A percentile compares a stretch with the other conserved stretches of the same genome.
These are phyloP conservation scores for Dipodomys merriami DNA, from an alignment of 2,113 vertebrate species.

Conservation along the genomic window DNA sequence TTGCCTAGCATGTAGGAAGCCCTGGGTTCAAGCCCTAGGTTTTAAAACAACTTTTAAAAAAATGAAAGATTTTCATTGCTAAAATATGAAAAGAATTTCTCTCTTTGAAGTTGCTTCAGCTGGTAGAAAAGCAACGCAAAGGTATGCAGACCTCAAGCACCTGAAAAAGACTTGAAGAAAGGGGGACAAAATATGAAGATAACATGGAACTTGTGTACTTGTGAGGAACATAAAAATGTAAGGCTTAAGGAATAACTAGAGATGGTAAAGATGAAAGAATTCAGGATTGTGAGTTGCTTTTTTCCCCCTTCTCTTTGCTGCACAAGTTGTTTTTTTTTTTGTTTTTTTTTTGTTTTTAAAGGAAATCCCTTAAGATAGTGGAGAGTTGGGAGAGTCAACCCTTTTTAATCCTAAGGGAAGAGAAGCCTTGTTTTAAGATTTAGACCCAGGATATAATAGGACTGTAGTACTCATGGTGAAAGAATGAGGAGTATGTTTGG, in stretches of 20 bases:
- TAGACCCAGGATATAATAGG: neutral
- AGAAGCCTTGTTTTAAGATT: neutral
- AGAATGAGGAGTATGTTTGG: neutral
- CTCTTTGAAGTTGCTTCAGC: neutral
- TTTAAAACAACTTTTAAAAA: slow-evolving; percentile 24
- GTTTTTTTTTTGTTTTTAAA: too few relatives aligned
- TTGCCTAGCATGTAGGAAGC: too few relatives aligned
- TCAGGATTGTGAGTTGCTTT: neutral
- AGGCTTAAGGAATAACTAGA: neutral
- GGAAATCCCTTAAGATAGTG: neutral
- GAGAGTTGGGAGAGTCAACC: neutral
- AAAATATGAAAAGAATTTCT: neutral
- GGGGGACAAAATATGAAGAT: neutral
- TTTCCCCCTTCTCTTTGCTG: neutral
- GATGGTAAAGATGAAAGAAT: neutral
- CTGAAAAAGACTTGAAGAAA: neutral
- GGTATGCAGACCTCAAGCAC: neutral
- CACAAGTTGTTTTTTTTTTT: neutral
- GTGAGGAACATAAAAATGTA: neutral
- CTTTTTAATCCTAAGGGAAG: neutral
- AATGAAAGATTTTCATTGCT: neutral
- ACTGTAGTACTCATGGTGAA: neutral
- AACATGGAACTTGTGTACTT: neutral
- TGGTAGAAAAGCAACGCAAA: neutral
- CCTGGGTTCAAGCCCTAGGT: neutral